Conservation (phyloP, 1,140 invertebrate species). For the Prorops nasuta region DNA sequence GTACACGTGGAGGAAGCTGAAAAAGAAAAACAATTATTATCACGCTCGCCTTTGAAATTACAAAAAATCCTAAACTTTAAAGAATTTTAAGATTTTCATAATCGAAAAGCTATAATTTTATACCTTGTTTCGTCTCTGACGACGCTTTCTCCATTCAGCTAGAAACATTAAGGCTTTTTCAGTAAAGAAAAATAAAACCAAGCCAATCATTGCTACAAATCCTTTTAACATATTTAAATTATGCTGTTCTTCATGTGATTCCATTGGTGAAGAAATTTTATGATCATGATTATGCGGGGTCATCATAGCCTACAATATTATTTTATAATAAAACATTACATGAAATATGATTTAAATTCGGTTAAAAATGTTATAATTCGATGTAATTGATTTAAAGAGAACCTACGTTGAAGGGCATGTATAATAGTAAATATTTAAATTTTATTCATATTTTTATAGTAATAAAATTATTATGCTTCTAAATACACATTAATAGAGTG, state of each 20-base stretch:
- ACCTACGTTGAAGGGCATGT: too few relatives aligned
- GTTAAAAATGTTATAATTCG: not conserved
- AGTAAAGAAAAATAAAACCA: conserved; percentile 86
- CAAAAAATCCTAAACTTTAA: too few relatives aligned
- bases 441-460: too few relatives aligned
- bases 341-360: conserved; percentile 3
- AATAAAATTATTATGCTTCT: too few relatives aligned
- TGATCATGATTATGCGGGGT: conserved; percentile 33
- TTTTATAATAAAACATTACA: conserved; percentile 1
- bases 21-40: conserved; percentile 15
- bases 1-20: conserved; percentile 61
- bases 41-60: too few relatives aligned
- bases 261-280: conserved; percentile 38
- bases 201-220: conserved; percentile 73
- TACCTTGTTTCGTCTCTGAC: conserved; percentile 61
- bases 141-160: conserved; percentile 74
- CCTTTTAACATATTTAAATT: conserved; percentile 79
- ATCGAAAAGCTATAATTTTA: too few relatives aligned
- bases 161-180: conserved; percentile 78
- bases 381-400: too few relatives aligned
- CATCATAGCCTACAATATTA: conserved; percentile 54
- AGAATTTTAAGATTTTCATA: too few relatives aligned
- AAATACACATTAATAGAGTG: too few relatives aligned
- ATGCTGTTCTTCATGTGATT: conserved; percentile 52
- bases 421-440: too few relatives aligned